Base-by-base conservation (phyloP, 1,140 invertebrate species). In the Micrasema longulum region DNA sequence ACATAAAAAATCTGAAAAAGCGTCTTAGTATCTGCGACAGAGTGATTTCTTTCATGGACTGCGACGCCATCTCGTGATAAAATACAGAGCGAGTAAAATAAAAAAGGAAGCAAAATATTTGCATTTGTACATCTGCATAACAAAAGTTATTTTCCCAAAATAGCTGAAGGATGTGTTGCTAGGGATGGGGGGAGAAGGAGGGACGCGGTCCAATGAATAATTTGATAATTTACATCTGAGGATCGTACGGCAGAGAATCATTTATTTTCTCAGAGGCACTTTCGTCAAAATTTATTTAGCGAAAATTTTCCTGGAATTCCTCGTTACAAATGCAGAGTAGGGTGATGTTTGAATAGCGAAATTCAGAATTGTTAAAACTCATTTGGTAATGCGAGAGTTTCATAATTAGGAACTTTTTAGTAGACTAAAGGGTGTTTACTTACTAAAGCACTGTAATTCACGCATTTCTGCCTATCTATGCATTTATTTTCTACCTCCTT, bases 251-350 rank as follows among this genome's bases (percentile, higher is more conserved):
- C 53, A 38, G n/a, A 1, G 26, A 1, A 45, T 60, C 14, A 60
- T 64, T 47, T 64, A 64, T 64, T 26, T 41, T 47, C 60, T n/a
- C 38, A 14, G 60, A 71, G 73, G 57, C 67, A 69, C 62, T 68
- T 75, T 75, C 74, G 72, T 72, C 70, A 72, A 69, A 75, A 62
- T 75, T 75, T 75, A 75, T 75, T 75, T 69, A 48, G 69, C 60
- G 70, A 75, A 75, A 75, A 75, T 75, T 72, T 75, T 66, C 47
- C 23, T 3, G 43, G 60, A 22, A 47, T 45, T 64, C 41, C 43
- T 36, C 60, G 60, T 14, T 60, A 38, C 18, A 14, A 55, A 52
- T 9, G 18, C 57, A n/a, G 18, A 14, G 35, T 16, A 31, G 23
- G 36, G 55, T 7, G 16, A 41, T 3, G 50, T 53, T 35, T 10